These are phyloP conservation scores for Corythucha ciliata DNA, from an alignment of 2,888 invertebrate genomes.

Conservation along the genomic window DNA sequence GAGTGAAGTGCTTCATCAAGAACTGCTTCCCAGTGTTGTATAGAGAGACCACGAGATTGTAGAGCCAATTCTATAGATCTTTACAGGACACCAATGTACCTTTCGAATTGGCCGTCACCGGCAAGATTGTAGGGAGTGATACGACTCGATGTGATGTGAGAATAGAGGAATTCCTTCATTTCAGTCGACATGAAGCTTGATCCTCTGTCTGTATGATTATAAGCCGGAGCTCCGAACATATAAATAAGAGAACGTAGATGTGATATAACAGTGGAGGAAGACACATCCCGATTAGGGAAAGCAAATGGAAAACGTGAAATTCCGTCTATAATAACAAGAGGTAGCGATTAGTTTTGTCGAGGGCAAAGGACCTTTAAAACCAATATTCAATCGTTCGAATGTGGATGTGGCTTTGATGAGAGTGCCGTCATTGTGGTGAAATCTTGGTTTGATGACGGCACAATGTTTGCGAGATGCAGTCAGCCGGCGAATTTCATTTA, in stretches of 20 bases:
- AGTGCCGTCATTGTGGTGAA: not conserved
- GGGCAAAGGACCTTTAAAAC: not conserved
- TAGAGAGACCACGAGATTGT: too few relatives aligned
- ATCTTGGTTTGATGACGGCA: not conserved
- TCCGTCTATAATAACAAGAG: not conserved
- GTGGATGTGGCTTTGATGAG: slow-evolving; percentile 1
- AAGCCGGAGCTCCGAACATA: not conserved
- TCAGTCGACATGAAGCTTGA: too few relatives aligned
- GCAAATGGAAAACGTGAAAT: not conserved
- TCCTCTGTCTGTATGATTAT: too few relatives aligned
- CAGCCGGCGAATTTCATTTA: not conserved
- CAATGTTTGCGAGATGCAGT: not conserved
- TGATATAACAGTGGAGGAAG: not conserved
- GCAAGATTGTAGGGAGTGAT: too few relatives aligned
- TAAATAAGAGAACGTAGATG: not conserved
- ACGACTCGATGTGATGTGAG: too few relatives aligned
- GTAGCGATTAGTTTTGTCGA: not conserved
- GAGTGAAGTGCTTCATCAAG: too few relatives aligned
- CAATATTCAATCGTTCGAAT: not conserved
- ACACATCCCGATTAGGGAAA: not conserved
- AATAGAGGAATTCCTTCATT: too few relatives aligned
- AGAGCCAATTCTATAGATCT: too few relatives aligned
- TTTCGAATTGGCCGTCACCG: too few relatives aligned
- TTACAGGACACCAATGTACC: too few relatives aligned
- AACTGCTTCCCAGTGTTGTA: too few relatives aligned